These are phyloP conservation scores for Mus spicilegus DNA, from an alignment of 2,113 vertebrate genomes.

Conservation along the genomic window DNA sequence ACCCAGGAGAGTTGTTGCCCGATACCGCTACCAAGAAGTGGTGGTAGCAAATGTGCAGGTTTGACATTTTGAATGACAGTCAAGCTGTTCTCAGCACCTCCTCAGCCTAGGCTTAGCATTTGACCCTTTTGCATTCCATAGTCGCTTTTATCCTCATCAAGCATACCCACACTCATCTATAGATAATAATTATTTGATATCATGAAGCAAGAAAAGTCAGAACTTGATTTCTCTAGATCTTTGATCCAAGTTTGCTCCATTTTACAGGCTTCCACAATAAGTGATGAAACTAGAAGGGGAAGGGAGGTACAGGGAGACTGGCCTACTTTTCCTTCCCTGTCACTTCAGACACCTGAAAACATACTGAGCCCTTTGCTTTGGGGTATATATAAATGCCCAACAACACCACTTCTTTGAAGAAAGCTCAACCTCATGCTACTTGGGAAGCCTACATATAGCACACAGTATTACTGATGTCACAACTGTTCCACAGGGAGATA, in stretches of 20 bases:
- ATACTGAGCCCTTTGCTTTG: not conserved
- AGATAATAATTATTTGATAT: not conserved
- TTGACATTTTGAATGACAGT: conserved; percentile 49
- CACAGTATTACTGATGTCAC: not conserved
- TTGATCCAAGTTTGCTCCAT: not conserved
- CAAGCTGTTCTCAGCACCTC: conserved; percentile 20
- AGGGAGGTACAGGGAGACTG: not conserved
- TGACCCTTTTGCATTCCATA: not conserved
- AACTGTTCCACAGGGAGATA: not conserved
- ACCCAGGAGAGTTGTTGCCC: conserved; percentile 35
- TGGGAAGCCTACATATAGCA: not conserved
- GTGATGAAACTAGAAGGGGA: not conserved
- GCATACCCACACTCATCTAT: not conserved
- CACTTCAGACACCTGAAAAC: not conserved
- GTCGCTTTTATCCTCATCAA: not conserved
- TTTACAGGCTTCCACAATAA: not conserved
- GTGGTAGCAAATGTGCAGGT: conserved; percentile 48
- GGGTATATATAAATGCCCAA: not conserved
- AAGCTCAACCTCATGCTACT: not conserved
- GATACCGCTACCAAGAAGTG: conserved; percentile 49
- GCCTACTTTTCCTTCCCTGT: not conserved
- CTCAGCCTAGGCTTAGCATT: not conserved
- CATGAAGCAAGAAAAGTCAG: conserved; percentile 25
- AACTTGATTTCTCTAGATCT: conserved; percentile 45
- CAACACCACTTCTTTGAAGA: not conserved